phyloP scores from a whole-genome alignment of 2,888 invertebrate species.

The Dryadula phaetusa region DNA sequence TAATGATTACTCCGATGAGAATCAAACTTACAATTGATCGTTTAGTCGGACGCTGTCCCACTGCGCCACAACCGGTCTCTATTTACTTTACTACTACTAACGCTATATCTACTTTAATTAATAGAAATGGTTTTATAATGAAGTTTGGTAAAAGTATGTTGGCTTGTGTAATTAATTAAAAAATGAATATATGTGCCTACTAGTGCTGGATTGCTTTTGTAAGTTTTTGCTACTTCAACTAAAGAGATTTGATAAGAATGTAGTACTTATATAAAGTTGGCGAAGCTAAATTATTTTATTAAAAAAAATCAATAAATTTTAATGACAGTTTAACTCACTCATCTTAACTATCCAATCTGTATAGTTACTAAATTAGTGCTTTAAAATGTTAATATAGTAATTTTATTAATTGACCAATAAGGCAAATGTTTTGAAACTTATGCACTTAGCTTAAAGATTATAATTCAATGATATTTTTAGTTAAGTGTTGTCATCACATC shows the following conservation, averaged over 20 bases:
- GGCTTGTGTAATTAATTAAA: too few relatives aligned
- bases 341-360: background rate
- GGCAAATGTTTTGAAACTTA: background rate
- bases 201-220: too few relatives aligned
- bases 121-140: too few relatives aligned
- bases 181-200: too few relatives aligned
- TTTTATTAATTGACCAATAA: background rate
- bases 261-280: background rate
- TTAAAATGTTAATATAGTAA: background rate
- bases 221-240: too few relatives aligned
- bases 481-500: background rate
- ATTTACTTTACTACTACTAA: too few relatives aligned
- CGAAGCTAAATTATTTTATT: background rate
- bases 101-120: too few relatives aligned
- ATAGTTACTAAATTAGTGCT: conserved; percentile 1
- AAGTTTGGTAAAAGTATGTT: background rate
- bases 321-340: background rate
- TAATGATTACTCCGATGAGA: too few relatives aligned
- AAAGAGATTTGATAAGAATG: background rate
- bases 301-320: background rate
- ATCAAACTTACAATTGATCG: too few relatives aligned
- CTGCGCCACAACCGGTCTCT: too few relatives aligned
- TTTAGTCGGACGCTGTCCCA: too few relatives aligned
- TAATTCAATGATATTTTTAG: background rate
- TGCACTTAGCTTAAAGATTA: background rate